A percentile compares a stretch with the other conserved stretches of the same genome.
Evolutionary conservation across 2,888 invertebrate species (phyloP).

Genomic region (Girardia tigrina): DNA sequence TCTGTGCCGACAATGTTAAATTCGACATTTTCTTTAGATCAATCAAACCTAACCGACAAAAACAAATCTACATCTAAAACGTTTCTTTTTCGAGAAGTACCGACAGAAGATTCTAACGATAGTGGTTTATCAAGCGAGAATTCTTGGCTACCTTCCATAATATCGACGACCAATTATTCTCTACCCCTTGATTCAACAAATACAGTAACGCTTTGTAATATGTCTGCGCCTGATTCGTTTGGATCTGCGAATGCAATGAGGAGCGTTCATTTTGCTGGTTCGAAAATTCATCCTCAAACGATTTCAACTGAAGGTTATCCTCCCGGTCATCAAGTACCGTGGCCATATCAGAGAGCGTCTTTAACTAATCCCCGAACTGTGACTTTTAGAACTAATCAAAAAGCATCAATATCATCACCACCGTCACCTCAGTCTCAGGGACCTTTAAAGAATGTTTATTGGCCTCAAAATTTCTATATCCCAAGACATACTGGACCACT

Average conservation of each 20-base stretch:
- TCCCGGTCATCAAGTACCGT: slow-evolving; percentile 16
- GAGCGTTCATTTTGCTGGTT: slow-evolving; percentile 34
- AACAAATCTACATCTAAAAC: neutral
- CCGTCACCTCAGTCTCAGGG: neutral
- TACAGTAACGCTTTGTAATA: neutral
- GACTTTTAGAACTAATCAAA: neutral
- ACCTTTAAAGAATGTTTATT: slow-evolving; percentile 11
- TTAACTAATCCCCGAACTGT: slow-evolving; percentile 1
- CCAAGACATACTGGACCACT: slow-evolving; percentile 1
- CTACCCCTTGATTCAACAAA: slow-evolving; percentile 21
- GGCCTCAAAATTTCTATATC: slow-evolving; percentile 8
- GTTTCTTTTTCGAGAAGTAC: neutral
- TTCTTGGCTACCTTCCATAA: slow-evolving; percentile 27
- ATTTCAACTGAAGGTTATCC: slow-evolving; percentile 25
- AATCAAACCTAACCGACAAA: neutral
- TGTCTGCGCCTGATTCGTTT: slow-evolving; percentile 27
- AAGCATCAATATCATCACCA: neutral
- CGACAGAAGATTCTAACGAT: slow-evolving; percentile 38
- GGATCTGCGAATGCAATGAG: neutral
- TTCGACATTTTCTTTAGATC: slow-evolving; percentile 17
- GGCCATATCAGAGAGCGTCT: slow-evolving; percentile 27
- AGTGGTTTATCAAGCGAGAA: slow-evolving; percentile 38
- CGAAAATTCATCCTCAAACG: slow-evolving; percentile 7
- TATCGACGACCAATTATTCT: slow-evolving; percentile 6
- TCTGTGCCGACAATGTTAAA: slow-evolving; percentile 20